Evolutionary conservation across 2,797 vertebrate species (phyloP).

Genomic region (Mallotus villosus): DNA sequence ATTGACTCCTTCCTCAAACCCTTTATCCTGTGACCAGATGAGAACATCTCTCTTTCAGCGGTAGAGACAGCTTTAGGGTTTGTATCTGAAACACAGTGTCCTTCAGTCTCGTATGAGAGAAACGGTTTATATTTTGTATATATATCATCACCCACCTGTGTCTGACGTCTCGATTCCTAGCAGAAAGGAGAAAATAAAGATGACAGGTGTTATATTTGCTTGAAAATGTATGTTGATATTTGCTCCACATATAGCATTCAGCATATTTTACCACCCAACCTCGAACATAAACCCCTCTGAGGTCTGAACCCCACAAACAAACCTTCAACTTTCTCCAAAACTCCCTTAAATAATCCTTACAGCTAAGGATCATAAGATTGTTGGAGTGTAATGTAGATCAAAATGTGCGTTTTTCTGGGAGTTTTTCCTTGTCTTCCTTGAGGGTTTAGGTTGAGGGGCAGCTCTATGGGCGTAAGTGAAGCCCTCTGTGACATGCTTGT

Average conservation of each 20-base stretch:
- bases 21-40: constrained; percentile 12
- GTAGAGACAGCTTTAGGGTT: background rate
- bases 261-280: background rate
- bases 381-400: background rate
- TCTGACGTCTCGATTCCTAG: constrained; percentile 83
- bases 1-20: constrained; percentile 23
- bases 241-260: background rate
- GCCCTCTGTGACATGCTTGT: too few relatives aligned
- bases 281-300: too few relatives aligned
- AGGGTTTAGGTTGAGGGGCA: too few relatives aligned
- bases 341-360: too few relatives aligned
- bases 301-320: background rate
- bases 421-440: too few relatives aligned
- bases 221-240: background rate
- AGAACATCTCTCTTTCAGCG: constrained; percentile 2
- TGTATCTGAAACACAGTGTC: background rate
- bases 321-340: background rate
- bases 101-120: background rate
- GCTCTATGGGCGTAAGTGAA: too few relatives aligned
- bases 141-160: constrained; percentile 80
- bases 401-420: too few relatives aligned
- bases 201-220: constrained; percentile 20
- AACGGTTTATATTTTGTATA: background rate
- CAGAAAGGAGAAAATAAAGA: constrained; percentile 53
- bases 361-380: background rate